Percentiles rank a stretch among this genome's conserved stretches.
Conservation (phyloP, 2,888 invertebrate genomes). For the Stenoptilia bipunctidactyla region DNA sequence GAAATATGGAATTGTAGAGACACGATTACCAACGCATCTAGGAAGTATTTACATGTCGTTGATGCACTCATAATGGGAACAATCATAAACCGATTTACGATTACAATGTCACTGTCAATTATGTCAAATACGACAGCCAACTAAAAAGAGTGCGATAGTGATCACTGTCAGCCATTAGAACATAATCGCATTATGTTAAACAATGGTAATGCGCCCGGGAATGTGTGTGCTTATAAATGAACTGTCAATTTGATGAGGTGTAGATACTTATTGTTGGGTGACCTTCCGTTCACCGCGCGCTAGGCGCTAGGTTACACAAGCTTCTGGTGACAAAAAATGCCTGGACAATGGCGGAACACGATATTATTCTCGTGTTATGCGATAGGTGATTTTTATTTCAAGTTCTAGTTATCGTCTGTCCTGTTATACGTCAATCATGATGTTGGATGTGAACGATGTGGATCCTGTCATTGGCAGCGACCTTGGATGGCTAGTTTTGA, state of each 20-base stretch:
- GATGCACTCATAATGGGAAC: not conserved
- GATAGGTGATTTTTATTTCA: too few relatives aligned
- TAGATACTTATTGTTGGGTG: conserved; percentile 17
- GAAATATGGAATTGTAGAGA: too few relatives aligned
- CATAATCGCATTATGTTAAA: conserved; percentile 33
- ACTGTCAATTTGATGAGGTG: conserved; percentile 25
- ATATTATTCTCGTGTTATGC: too few relatives aligned
- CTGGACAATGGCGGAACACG: not conserved
- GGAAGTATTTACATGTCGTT: not conserved
- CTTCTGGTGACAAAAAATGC: not conserved
- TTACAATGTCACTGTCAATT: conserved; percentile 33
- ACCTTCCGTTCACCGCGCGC: conserved; percentile 45
- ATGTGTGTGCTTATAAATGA: conserved; percentile 34
- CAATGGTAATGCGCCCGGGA: conserved; percentile 28
- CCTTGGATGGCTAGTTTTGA: not conserved
- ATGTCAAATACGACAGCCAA: conserved; percentile 16
- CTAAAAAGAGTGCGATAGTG: conserved; percentile 20
- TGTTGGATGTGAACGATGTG: not conserved
- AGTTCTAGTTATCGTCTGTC: too few relatives aligned
- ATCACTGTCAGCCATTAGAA: conserved; percentile 35
- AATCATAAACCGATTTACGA: not conserved
- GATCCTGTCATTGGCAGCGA: not conserved
- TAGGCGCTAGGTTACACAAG: conserved; percentile 1
- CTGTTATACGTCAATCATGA: not conserved
- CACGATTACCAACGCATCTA: too few relatives aligned